A percentile compares a stretch with the other conserved stretches of the same genome.
Evolutionary conservation across 2,113 vertebrate genomes (phyloP).

Genomic region (Saguinus imperator): DNA sequence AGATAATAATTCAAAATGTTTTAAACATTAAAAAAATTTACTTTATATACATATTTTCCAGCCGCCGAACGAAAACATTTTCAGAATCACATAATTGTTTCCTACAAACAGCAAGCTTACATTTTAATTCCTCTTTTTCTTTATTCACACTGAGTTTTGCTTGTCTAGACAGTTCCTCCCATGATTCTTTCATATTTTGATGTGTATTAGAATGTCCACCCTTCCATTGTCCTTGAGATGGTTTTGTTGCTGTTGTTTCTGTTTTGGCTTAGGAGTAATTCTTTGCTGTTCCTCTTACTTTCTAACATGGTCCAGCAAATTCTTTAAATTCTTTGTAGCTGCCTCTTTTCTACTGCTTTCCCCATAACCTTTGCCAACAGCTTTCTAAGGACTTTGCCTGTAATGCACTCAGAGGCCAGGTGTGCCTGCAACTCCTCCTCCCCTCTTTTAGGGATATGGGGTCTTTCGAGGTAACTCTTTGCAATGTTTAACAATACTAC

Average conservation of each 20-base stretch:
- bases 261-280: background rate
- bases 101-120: background rate
- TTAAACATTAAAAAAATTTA: slow-evolving; percentile 40
- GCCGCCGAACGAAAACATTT: slow-evolving; percentile 32
- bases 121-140: background rate
- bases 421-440: background rate
- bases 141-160: background rate
- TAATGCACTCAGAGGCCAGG: background rate
- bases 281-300: background rate
- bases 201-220: background rate
- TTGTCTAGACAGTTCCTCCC: background rate
- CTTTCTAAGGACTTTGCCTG: background rate
- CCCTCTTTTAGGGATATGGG: accelerated
- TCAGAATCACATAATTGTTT: background rate
- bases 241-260: background rate
- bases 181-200: background rate
- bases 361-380: background rate
- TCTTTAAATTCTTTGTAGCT: background rate
- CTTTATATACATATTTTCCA: slow-evolving; percentile 35
- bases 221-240: background rate
- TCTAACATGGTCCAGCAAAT: background rate
- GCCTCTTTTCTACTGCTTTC: background rate
- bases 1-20: background rate
- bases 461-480: background rate
- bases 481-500: background rate